Base-by-base conservation (phyloP, 2,113 vertebrate species). In the Tyrannus savana region DNA sequence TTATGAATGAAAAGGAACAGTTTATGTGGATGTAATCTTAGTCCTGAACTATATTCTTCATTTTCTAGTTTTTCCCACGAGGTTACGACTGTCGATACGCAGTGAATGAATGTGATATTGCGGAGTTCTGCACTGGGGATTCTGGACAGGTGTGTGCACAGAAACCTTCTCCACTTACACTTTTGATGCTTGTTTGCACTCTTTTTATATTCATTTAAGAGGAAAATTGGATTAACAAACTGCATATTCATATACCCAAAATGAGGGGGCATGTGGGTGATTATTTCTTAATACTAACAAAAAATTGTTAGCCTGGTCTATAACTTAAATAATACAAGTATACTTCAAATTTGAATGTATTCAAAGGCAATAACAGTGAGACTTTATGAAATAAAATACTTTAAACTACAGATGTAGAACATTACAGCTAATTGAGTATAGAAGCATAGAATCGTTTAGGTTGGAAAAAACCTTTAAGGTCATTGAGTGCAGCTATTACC, bases 31-130 rank as follows among this genome's bases (percentile, higher is more conserved):
- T 22, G 4, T 82, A 44, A 46, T 69, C 55, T 41, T 47, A 28
- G 25, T 79, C 25, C 44, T 97, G 66, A 97, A 16, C 46, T 63
- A 1, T 89, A 21, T 63, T 91, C 83, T 93, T 94, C 8, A 41
- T 77, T 87, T 94, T 93, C 39, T 93, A 99, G 99, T 99, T 99
- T 97, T 98, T 99, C 87, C 99, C 99, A 9, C 98, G 99, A 84
- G 98, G 99, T 12, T 98, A 98, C 92, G 99, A 98, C 81, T 99
- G 99, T 90, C 99, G 99, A 69, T 98, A 99, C 4, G 98, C 99
- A 46, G 99, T 99, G 90, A 99, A 99, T 49, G 99, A 99, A 84
- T 99, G 99, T 97, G 99, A 99, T 73, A 99, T 99, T 94, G 98
- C 98, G 35, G 99, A 99, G 89, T 98, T 98, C 41, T 99, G 99